Percentiles rank a stretch among this genome's conserved stretches.
These are phyloP conservation scores for Helicoverpa assulta DNA, from an alignment of 2,888 invertebrate genomes.

Conservation along the genomic window DNA sequence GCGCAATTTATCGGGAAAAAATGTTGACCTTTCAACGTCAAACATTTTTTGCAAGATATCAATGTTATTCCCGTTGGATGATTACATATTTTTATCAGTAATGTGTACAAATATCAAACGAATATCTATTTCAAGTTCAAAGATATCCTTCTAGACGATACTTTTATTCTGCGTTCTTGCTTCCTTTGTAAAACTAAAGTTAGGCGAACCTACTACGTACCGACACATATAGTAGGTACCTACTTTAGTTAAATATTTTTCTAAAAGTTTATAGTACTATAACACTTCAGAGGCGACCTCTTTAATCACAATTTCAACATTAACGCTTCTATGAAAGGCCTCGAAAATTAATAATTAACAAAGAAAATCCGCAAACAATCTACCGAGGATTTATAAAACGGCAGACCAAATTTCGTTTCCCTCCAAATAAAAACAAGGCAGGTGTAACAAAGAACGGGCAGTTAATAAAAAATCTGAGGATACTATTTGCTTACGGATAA, in stretches of 20 bases:
- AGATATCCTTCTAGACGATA: slow-evolving; percentile 38
- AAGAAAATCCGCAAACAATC: slow-evolving; percentile 60
- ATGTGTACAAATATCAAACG: background rate
- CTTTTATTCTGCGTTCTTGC: slow-evolving; percentile 39
- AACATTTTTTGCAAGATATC: no score
- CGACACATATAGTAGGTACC: no score
- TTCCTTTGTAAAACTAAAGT: slow-evolving; percentile 64
- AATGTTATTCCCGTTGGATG: no score
- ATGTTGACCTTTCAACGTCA: no score
- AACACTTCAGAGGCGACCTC: slow-evolving; percentile 56
- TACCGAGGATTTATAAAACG: slow-evolving; percentile 60
- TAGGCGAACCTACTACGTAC: slow-evolving; percentile 17
- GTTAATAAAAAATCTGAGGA: slow-evolving; percentile 62
- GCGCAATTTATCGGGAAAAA: no score
- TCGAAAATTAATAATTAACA: slow-evolving; percentile 57
- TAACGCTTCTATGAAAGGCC: slow-evolving; percentile 33
- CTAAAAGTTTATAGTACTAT: slow-evolving; percentile 16
- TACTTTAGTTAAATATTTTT: no score
- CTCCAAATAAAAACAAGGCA: slow-evolving; percentile 57
- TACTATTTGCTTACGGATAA: slow-evolving; percentile 66
- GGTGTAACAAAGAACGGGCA: slow-evolving; percentile 64
- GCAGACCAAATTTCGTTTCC: slow-evolving; percentile 51
- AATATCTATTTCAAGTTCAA: no score
- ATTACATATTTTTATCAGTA: background rate
- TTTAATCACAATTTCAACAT: slow-evolving; percentile 52